phyloP scores from a whole-genome alignment of 2,888 invertebrate species.

The Brachypterus glaber region DNA sequence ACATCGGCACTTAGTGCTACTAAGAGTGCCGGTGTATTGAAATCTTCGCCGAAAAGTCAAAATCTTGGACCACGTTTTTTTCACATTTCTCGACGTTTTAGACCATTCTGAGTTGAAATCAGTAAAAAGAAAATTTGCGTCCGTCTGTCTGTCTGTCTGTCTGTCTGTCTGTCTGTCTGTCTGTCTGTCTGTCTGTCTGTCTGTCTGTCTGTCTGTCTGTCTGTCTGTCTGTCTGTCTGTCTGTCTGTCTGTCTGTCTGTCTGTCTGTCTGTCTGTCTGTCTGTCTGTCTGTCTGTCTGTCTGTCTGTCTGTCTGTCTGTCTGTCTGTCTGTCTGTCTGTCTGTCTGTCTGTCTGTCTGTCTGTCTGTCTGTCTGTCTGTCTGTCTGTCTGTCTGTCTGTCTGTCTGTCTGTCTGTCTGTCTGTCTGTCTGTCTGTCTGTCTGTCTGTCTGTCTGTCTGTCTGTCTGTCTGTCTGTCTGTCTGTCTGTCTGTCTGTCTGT shows the following conservation, averaged over 20 bases:
- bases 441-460: slow-evolving; percentile 10
- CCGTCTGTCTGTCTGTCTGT: no score
- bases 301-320: slow-evolving; percentile 13
- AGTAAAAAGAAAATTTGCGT: no score
- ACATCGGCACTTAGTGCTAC: no score
- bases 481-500: slow-evolving; percentile 18
- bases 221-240: slow-evolving; percentile 13
- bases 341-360: slow-evolving; percentile 15
- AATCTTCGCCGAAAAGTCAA: no score
- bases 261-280: slow-evolving; percentile 12
- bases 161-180: no score
- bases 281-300: slow-evolving; percentile 12
- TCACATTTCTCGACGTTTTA: no score
- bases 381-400: slow-evolving; percentile 13
- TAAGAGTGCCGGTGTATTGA: no score
- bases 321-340: slow-evolving; percentile 14
- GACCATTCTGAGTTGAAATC: no score
- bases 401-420: slow-evolving; percentile 12
- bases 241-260: slow-evolving; percentile 12
- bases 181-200: slow-evolving; percentile 13
- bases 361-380: slow-evolving; percentile 14
- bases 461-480: slow-evolving; percentile 15
- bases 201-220: slow-evolving; percentile 14
- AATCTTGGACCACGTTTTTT: no score
- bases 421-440: slow-evolving; percentile 14